phyloP scores from a whole-genome alignment of 2,888 invertebrate species.

The Ophion obscuratus region DNA sequence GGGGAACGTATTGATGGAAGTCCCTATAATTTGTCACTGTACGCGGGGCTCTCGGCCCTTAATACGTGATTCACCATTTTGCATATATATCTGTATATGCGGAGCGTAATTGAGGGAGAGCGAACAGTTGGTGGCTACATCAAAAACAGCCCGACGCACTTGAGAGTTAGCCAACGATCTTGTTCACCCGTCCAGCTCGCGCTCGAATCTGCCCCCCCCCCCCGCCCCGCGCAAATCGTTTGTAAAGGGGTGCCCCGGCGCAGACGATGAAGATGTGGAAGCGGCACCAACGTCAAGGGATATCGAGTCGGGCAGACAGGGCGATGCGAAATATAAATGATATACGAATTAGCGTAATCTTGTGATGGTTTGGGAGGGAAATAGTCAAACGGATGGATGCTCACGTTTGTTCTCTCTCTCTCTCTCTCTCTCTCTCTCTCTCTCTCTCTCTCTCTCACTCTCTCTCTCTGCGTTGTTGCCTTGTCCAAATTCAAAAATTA shows the following conservation, averaged over 20 bases:
- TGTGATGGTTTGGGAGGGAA: conserved; percentile 82
- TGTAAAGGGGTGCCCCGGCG: conserved; percentile 58
- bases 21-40: conserved; percentile 35
- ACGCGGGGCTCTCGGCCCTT: conserved; percentile 49
- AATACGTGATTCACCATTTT: conserved; percentile 82
- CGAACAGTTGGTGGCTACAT: conserved; percentile 84
- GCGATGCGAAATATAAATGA: conserved; percentile 83
- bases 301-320: conserved; percentile 71
- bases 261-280: conserved; percentile 63
- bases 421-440: conserved; percentile 28
- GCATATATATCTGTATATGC: neutral
- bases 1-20: neutral
- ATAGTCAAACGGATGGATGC: conserved; percentile 72
- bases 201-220: neutral
- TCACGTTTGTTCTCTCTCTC: conserved; percentile 49
- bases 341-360: conserved; percentile 83
- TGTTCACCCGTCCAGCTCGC: conserved; percentile 36
- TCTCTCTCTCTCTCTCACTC: conserved; percentile 9
- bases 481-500: conserved; percentile 72
- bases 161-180: conserved; percentile 78
- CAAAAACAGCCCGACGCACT: conserved; percentile 81
- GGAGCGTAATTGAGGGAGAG: conserved; percentile 58
- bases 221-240: neutral
- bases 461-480: conserved; percentile 48
- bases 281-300: neutral